Evolutionary conservation across 2,113 vertebrate species (phyloP).

Genomic region (Boleophthalmus pectinirostris): DNA sequence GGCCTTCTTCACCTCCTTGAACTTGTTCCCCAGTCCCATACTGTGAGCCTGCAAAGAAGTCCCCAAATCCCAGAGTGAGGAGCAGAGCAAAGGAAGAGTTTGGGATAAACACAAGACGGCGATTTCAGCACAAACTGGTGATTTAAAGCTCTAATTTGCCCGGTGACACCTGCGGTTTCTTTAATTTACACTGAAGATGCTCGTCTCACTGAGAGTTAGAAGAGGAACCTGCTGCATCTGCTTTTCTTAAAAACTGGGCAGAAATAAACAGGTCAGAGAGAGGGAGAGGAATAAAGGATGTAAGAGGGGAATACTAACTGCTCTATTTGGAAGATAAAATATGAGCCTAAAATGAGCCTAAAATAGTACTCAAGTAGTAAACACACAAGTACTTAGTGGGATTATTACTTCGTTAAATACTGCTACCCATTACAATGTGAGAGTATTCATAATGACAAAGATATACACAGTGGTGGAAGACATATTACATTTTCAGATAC

Average conservation of each 20-base stretch:
- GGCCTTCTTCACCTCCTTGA: constrained; percentile 96
- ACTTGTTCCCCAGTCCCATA: constrained; percentile 97
- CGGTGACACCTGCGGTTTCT: constrained; percentile 8
- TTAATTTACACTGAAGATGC: constrained; percentile 5
- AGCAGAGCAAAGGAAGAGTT: background rate
- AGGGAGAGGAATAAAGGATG: too few relatives aligned
- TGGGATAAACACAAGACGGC: constrained; percentile 3
- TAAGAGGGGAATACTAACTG: background rate
- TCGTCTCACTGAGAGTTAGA: constrained; percentile 9
- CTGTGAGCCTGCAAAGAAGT: constrained; percentile 89
- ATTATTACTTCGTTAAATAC: background rate
- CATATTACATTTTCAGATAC: too few relatives aligned
- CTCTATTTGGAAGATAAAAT: background rate
- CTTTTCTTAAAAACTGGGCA: constrained; percentile 7
- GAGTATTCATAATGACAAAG: background rate
- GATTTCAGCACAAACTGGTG: constrained; percentile 10
- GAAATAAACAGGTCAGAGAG: constrained; percentile 19
- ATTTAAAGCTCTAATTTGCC: constrained; percentile 26
- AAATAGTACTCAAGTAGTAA: too few relatives aligned
- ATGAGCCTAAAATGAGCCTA: background rate
- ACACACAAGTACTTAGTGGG: background rate
- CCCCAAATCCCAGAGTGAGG: background rate
- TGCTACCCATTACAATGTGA: background rate
- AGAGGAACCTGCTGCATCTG: constrained; percentile 14
- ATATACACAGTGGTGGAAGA: too few relatives aligned